These are phyloP conservation scores for Trochalopteron elliotii DNA, from an alignment of 2,113 vertebrate genomes.

Conservation along the genomic window DNA sequence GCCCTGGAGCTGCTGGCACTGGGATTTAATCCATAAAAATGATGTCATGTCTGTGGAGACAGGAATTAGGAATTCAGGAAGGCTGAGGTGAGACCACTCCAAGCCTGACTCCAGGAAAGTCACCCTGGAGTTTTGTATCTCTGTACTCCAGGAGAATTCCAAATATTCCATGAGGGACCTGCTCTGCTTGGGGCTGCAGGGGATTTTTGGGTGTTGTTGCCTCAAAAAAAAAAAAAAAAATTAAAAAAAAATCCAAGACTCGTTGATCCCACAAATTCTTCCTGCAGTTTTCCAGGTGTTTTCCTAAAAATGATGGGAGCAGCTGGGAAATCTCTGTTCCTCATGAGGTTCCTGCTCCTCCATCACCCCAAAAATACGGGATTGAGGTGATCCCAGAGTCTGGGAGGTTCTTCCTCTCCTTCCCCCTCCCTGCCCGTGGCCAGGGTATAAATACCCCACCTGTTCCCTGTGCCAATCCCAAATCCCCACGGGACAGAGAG, in stretches of 20 bases:
- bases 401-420: background rate
- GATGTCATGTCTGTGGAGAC: fast-evolving
- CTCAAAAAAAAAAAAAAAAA: background rate
- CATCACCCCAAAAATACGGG: fast-evolving
- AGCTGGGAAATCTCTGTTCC: background rate
- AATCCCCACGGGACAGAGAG: fast-evolving
- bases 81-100: background rate
- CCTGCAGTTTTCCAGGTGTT: background rate
- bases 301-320: background rate
- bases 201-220: fast-evolving
- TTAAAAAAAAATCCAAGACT: too few relatives aligned
- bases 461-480: fast-evolving
- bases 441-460: background rate
- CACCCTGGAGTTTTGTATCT: background rate
- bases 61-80: background rate
- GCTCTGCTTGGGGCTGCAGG: background rate
- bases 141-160: background rate
- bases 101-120: background rate
- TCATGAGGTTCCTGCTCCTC: fast-evolving
- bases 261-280: background rate
- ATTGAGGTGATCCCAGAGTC: background rate
- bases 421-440: background rate
- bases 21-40: background rate
- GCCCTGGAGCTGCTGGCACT: background rate
- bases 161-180: fast-evolving